Conservation (phyloP, 2,113 vertebrate genomes). For the Microcebus jonahi region DNA sequence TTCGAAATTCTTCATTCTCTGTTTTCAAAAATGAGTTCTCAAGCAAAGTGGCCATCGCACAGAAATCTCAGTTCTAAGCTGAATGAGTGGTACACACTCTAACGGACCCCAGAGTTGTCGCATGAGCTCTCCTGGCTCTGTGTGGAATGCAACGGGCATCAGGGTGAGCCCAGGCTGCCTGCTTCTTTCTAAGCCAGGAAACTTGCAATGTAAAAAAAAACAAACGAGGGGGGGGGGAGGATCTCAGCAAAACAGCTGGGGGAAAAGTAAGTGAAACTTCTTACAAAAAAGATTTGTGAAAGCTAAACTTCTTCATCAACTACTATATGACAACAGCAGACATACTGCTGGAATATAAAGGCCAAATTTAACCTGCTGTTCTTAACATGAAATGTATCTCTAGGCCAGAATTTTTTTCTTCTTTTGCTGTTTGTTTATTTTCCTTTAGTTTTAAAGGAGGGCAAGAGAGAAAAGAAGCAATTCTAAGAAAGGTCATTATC, state of each 20-base stretch:
- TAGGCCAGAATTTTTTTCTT: not conserved
- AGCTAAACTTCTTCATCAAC: not conserved
- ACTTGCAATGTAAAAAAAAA: not conserved
- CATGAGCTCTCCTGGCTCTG: slow-evolving; percentile 56
- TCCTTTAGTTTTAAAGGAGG: slow-evolving; percentile 28
- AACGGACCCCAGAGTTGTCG: slow-evolving; percentile 45
- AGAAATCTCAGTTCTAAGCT: slow-evolving; percentile 61
- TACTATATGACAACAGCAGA: not conserved
- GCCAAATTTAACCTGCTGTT: not conserved
- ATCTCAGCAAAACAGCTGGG: not conserved
- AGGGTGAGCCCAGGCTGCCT: slow-evolving; percentile 48
- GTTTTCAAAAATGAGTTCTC: not conserved
- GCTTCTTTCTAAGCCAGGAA: slow-evolving; percentile 51
- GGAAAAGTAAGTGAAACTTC: not conserved
- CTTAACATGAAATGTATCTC: not conserved
- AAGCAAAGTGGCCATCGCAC: slow-evolving; percentile 27
- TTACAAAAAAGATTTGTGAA: not conserved
- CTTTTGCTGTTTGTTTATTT: slow-evolving; percentile 38
- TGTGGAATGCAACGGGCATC: slow-evolving; percentile 25
- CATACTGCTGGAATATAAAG: not conserved
- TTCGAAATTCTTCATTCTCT: not conserved
- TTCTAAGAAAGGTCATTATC: slow-evolving; percentile 43
- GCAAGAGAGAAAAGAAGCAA: slow-evolving; percentile 1
- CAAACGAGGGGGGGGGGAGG: accelerated
- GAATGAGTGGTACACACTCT: not conserved